Conservation (phyloP, 2,797 vertebrate species). For the Thalassophryne amazonica region DNA sequence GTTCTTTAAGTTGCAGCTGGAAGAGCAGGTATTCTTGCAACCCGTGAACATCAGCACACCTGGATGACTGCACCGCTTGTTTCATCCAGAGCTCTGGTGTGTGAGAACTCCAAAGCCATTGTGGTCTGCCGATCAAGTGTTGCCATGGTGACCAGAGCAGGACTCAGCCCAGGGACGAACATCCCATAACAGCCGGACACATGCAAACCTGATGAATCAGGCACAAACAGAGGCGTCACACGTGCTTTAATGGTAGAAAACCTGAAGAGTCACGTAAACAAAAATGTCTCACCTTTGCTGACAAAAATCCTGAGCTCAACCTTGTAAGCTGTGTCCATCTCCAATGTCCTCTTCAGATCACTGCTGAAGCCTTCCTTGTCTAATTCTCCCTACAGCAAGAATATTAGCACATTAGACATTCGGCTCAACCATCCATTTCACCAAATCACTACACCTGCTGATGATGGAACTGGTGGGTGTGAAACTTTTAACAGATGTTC, state of each 20-base stretch:
- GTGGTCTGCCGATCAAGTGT: constrained; percentile 67
- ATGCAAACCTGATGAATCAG: constrained; percentile 62
- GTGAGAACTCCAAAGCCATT: constrained; percentile 73
- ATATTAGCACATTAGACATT: no score
- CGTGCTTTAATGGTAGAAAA: background rate
- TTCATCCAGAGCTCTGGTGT: constrained; percentile 71
- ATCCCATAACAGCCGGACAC: constrained; percentile 77
- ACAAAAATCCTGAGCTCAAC: constrained; percentile 73
- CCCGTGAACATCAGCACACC: constrained; percentile 39
- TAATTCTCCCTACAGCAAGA: constrained; percentile 60
- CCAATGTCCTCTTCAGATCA: constrained; percentile 59
- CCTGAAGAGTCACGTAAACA: background rate
- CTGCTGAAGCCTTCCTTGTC: constrained; percentile 68
- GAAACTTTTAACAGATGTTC: no score
- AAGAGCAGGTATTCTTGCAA: no score
- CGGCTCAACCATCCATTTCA: no score
- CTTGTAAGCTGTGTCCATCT: constrained; percentile 64
- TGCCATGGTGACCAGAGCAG: constrained; percentile 66
- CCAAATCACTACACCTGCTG: no score
- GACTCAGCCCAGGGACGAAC: constrained; percentile 56
- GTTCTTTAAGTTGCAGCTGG: no score
- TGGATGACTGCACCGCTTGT: constrained; percentile 70
- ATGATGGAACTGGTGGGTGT: no score
- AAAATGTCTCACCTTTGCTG: constrained; percentile 70
- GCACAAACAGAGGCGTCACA: background rate